Percentiles rank a stretch among this genome's conserved stretches.
Evolutionary conservation across 2,797 vertebrate genomes (phyloP).

Genomic region (Muscicapa comitata): DNA sequence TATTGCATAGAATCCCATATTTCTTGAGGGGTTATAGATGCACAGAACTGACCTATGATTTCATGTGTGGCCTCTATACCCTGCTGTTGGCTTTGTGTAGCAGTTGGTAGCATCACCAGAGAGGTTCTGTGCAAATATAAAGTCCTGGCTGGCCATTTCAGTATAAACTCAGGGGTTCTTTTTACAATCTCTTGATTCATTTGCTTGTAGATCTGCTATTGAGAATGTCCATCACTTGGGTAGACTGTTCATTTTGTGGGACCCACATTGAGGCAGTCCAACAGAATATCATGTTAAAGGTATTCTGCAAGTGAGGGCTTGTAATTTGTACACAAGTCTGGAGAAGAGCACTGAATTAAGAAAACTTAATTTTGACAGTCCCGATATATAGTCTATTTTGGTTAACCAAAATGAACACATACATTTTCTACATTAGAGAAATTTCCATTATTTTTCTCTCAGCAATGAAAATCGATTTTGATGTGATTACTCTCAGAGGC

Average conservation of each 20-base stretch:
- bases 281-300: constrained; percentile 13
- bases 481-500: constrained; percentile 93
- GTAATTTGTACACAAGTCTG: constrained; percentile 72
- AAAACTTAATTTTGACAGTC: constrained; percentile 92
- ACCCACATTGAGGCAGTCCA: not conserved
- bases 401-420: constrained; percentile 99
- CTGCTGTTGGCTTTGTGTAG: not conserved
- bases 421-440: constrained; percentile 98
- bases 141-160: not conserved
- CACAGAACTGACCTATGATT: not conserved
- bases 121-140: not conserved
- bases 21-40: not conserved
- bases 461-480: constrained; percentile 99
- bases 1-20: not conserved
- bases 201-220: not conserved
- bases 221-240: not conserved
- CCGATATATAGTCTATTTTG: constrained; percentile 96
- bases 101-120: not conserved
- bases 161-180: not conserved
- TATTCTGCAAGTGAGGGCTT: not conserved
- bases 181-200: not conserved
- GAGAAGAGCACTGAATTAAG: constrained; percentile 73
- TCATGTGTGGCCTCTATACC: fast-evolving
- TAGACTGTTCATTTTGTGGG: constrained; percentile 14
- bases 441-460: constrained; percentile 98